Evolutionary conservation across 2,113 vertebrate genomes (phyloP).

Genomic region (Antidorcas marsupialis): DNA sequence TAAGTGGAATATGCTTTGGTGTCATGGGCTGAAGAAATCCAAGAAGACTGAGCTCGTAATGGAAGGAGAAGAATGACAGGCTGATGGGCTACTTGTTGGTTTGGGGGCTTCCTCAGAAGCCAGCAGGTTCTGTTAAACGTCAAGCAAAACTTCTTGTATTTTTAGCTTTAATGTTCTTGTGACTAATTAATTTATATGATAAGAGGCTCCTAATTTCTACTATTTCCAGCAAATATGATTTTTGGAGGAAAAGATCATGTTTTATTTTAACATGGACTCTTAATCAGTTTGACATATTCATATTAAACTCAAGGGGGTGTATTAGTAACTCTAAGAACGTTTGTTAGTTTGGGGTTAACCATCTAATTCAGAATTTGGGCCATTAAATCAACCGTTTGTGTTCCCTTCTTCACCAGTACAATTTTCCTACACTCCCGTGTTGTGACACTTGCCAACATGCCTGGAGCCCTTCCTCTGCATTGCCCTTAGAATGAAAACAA

Average conservation of each 20-base stretch:
- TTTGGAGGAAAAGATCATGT: neutral
- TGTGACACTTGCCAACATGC: neutral
- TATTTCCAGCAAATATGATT: neutral
- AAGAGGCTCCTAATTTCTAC: neutral
- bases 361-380: neutral
- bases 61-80: neutral
- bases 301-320: neutral
- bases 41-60: fast-evolving
- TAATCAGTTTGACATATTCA: neutral
- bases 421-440: neutral
- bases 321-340: neutral
- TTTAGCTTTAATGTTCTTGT: neutral
- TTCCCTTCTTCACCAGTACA: neutral
- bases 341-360: neutral
- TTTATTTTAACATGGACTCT: neutral
- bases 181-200: neutral
- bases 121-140: neutral
- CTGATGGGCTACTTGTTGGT: fast-evolving
- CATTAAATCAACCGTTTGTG: neutral
- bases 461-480: neutral
- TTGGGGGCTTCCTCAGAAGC: neutral
- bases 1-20: neutral
- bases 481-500: slow-evolving; percentile 24
- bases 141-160: neutral
- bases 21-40: neutral